A percentile compares a stretch with the other conserved stretches of the same genome.
phyloP scores from a whole-genome alignment of 92 coral and sea anemone genomes.

The Siderastrea siderea region DNA sequence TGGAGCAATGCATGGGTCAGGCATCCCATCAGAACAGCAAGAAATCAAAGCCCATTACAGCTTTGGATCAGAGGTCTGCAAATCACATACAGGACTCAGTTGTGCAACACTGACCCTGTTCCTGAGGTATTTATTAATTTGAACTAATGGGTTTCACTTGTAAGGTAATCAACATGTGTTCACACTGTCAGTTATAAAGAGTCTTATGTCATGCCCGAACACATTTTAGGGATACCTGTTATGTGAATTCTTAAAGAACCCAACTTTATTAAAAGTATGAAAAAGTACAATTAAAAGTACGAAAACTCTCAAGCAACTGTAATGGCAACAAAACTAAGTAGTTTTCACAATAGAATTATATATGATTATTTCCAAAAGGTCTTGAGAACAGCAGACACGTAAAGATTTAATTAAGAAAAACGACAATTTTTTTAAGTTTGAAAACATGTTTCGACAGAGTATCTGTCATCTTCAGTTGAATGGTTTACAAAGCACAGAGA shows the following conservation, averaged over 20 bases:
- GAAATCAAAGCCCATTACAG: conserved; percentile 48
- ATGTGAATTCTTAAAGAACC: background rate
- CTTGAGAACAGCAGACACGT: too few species aligned
- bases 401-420: too few species aligned
- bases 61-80: conserved; percentile 61
- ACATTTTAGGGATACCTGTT: conserved; percentile 1
- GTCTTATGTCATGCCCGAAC: conserved; percentile 2
- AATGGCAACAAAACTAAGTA: conserved; percentile 21
- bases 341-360: background rate
- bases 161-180: background rate
- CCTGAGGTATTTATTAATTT: background rate
- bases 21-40: conserved; percentile 51
- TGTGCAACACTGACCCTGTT: background rate
- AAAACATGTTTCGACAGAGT: too few species aligned
- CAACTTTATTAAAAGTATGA: background rate
- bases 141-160: conserved; percentile 7
- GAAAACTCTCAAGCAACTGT: background rate
- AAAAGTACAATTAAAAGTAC: background rate
- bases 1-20: conserved; percentile 51
- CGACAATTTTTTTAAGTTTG: too few species aligned
- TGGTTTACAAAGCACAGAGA: too few species aligned
- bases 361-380: too few species aligned
- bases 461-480: too few species aligned
- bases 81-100: conserved; percentile 6
- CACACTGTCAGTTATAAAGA: background rate